Percentiles rank a stretch among this genome's conserved stretches.
phyloP scores from a whole-genome alignment of 2,113 vertebrate species.

The Tautogolabrus adspersus region DNA sequence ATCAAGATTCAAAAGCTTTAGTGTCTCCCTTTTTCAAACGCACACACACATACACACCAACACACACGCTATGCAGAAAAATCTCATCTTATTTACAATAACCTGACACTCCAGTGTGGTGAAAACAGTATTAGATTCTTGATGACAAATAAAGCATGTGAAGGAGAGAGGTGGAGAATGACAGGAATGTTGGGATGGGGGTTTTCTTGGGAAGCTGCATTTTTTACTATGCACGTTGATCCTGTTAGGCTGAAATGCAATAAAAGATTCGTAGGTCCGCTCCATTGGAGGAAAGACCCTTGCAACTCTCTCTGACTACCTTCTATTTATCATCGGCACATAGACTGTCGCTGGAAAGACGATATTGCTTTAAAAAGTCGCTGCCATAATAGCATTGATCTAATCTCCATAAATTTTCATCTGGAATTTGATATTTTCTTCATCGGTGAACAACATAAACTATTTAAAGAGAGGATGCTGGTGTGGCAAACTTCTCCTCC shows the following conservation, averaged over 20 bases:
- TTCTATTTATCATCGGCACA: slow-evolving; percentile 85
- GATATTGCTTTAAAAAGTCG: slow-evolving; percentile 89
- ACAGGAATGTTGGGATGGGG: slow-evolving; percentile 71
- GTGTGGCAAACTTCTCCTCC: slow-evolving; percentile 83
- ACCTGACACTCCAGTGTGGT: slow-evolving; percentile 77
- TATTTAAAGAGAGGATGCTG: slow-evolving; percentile 82
- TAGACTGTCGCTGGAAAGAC: slow-evolving; percentile 83
- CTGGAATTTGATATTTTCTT: slow-evolving; percentile 86
- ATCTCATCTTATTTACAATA: slow-evolving; percentile 82
- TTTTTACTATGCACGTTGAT: slow-evolving; percentile 83
- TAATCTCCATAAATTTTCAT: slow-evolving; percentile 89
- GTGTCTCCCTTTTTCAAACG: slow-evolving; percentile 50
- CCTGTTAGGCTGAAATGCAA: slow-evolving; percentile 84
- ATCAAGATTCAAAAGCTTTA: slow-evolving; percentile 81
- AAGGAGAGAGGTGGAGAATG: slow-evolving; percentile 66
- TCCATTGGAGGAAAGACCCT: slow-evolving; percentile 74
- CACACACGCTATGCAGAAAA: slow-evolving; percentile 51
- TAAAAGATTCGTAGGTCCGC: slow-evolving; percentile 79
- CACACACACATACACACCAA: slow-evolving; percentile 43
- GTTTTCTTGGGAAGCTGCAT: slow-evolving; percentile 71
- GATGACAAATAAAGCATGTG: slow-evolving; percentile 81
- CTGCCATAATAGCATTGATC: slow-evolving; percentile 84
- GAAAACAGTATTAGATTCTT: slow-evolving; percentile 80
- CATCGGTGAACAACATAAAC: slow-evolving; percentile 86
- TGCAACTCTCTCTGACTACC: slow-evolving; percentile 80